Evolutionary conservation across 2,113 vertebrate genomes (phyloP), one percentile per base, ranked within the genome.

Genomic region (Psilopsiagon aurifrons): DNA sequence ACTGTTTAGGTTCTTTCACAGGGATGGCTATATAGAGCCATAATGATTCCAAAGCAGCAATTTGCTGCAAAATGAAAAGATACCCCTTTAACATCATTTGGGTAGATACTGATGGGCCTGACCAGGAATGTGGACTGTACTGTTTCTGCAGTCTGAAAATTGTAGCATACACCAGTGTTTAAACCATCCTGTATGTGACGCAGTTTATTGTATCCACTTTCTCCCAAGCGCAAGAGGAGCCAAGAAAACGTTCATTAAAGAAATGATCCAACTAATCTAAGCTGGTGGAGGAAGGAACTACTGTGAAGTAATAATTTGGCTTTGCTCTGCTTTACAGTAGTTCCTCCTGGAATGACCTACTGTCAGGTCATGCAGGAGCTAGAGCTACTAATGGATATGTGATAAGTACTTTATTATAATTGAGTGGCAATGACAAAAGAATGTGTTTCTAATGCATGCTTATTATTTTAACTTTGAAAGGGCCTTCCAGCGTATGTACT

Each of bases 261-360:
- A 91, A 93, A 74, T 16, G 52, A 81, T 81, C 64, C 55, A 31
- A 10, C 86, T 88, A 85, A 96, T 92, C 94, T 78, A 69, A 92
- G 54, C 46, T 83, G 39, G 55, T 82, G 27, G 71, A 90, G 41
- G 80, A 92, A 78, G 18, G 43, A 94, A 52, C 35, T 31, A 44
- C 76, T 47, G 46, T 93, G 90, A 95, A 88, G 83, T 88, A 93
- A 94, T 83, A 78, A 75, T 92, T 96, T 94, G 93, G 88, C 83
- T 92, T 51, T 75, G 47, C 59, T 29, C 41, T 73, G 51, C 67
- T 83, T 57, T 90, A 66, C 57, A 62, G 81, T 88, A 92, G 83
- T 17, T 10, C 66, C 87, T 92, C 28, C 85, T 92, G 67, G 88
- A 81, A 64, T 1, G 43, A 59, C 46, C 68, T 79, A 13, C 37